phyloP scores from a whole-genome alignment of 2,113 vertebrate species.

The Tupaia chinensis region DNA sequence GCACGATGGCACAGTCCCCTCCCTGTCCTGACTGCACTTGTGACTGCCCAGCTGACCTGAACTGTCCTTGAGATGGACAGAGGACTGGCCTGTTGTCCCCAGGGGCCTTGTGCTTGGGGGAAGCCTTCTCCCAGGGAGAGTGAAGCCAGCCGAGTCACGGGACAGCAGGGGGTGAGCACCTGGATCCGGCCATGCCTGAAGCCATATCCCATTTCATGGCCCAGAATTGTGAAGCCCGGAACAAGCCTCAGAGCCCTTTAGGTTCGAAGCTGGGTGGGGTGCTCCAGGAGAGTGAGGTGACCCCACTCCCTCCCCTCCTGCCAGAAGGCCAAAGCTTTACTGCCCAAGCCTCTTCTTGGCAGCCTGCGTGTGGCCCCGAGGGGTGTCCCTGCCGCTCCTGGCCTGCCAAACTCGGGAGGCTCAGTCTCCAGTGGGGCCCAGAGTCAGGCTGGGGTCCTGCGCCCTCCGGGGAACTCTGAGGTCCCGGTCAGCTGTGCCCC shows the following conservation, averaged over 20 bases:
- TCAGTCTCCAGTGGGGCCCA: no score
- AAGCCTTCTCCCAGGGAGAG: neutral
- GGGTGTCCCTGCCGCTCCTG: fast-evolving
- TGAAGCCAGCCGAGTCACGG: neutral
- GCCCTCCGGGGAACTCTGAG: no score
- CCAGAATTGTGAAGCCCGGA: neutral
- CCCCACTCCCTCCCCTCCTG: fast-evolving
- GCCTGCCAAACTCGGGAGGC: no score
- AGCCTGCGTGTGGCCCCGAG: fast-evolving
- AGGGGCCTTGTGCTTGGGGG: neutral
- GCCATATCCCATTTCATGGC: no score
- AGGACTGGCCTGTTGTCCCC: neutral
- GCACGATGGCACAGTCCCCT: no score
- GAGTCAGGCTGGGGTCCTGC: no score
- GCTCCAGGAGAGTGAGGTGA: neutral
- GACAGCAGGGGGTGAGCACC: neutral
- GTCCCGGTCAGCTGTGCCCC: no score
- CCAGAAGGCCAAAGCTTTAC: neutral
- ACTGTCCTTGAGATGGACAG: neutral
- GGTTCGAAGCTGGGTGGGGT: fast-evolving
- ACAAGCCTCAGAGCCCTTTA: neutral
- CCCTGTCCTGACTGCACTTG: no score
- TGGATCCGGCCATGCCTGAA: neutral
- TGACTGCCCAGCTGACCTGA: neutral
- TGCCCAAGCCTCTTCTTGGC: neutral